phyloP scores from a whole-genome alignment of 2,797 vertebrate species.

The Bufotes viridis region DNA sequence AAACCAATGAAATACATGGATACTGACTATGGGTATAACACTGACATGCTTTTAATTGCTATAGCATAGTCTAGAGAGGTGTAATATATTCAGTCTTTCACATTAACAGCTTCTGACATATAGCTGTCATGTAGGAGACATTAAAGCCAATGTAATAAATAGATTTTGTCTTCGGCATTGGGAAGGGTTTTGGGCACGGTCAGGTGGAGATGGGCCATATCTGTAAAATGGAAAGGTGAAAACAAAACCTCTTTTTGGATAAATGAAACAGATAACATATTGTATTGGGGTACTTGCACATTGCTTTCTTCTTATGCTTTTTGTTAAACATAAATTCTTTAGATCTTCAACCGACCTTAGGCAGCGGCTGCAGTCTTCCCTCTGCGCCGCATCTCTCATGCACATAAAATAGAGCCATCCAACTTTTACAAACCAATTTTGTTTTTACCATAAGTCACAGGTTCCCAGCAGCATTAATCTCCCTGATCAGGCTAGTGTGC shows the following conservation, averaged over 20 bases:
- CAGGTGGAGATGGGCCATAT: background rate
- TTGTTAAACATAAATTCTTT: background rate
- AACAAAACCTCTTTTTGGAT: background rate
- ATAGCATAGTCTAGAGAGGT: background rate
- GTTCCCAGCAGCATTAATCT: conserved; percentile 70
- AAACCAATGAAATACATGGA: background rate
- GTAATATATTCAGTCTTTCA: background rate
- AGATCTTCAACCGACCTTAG: background rate
- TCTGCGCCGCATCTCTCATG: background rate
- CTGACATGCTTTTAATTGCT: background rate
- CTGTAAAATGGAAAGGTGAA: background rate
- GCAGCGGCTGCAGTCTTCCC: conserved; percentile 3
- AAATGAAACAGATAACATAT: background rate
- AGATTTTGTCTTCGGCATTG: background rate
- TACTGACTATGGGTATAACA: background rate
- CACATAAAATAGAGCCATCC: conserved; percentile 53
- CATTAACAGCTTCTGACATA: background rate
- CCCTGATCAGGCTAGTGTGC: conserved; percentile 69
- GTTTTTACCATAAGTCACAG: conserved; percentile 63
- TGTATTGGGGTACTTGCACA: background rate
- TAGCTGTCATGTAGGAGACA: background rate
- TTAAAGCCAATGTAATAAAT: background rate
- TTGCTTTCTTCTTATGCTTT: background rate
- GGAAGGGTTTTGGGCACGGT: background rate
- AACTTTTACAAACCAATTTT: conserved; percentile 65